Conservation (phyloP, 2,888 invertebrate species). For the Lycocerus yunnanus region DNA sequence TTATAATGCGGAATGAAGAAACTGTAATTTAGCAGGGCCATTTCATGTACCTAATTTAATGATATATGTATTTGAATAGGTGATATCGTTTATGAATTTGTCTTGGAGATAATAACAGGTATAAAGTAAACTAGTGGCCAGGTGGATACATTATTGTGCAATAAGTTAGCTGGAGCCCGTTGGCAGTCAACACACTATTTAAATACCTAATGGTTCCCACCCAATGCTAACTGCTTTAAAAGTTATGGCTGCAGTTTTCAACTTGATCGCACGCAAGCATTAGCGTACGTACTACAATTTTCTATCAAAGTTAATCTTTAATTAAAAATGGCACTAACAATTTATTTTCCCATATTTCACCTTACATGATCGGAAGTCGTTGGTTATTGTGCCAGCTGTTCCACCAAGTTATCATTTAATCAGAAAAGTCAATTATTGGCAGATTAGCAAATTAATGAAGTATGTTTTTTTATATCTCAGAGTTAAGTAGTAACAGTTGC, state of each 20-base stretch:
- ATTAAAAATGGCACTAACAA: background rate
- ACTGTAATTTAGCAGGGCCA: background rate
- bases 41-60: background rate
- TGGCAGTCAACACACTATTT: conserved; percentile 45
- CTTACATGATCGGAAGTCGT: background rate
- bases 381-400: background rate
- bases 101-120: conserved; percentile 13
- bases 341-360: background rate
- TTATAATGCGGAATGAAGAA: background rate
- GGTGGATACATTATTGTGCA: conserved; percentile 40
- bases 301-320: background rate
- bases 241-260: conserved; percentile 40
- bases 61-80: background rate
- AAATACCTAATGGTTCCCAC: conserved; percentile 46
- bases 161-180: conserved; percentile 40
- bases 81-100: conserved; percentile 5
- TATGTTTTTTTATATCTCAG: background rate
- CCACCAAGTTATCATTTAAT: background rate
- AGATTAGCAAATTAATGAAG: background rate
- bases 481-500: background rate
- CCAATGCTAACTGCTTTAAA: conserved; percentile 46
- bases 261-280: conserved; percentile 23
- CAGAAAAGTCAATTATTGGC: background rate
- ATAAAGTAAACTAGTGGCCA: conserved; percentile 30
- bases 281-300: conserved; percentile 12